Base-by-base conservation (phyloP, 2,113 vertebrate genomes). In the Halichoeres trimaculatus region DNA sequence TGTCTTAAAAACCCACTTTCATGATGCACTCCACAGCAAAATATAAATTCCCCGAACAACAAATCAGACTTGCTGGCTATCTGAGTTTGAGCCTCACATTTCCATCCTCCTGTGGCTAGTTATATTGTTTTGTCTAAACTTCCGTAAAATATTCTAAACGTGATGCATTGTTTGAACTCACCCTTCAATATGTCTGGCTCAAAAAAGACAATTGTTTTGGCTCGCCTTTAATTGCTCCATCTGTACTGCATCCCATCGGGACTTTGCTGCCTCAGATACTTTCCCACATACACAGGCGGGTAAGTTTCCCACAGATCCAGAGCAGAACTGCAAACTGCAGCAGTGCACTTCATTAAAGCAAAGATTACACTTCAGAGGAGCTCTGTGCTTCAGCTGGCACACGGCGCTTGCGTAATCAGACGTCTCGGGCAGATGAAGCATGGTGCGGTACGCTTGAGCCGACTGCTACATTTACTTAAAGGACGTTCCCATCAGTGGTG, bases 101-200 rank as follows among this genome's bases (percentile, higher is more conserved):
- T 75, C 69, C 8, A 2, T 78, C 88, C 92, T 94, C 91, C 53
- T 70, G 91, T 93, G 92, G 87, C 88, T 85, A 88, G 87, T 94
- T 93, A 91, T 89, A 83, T 90, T 90, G 89, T 91, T 91, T 91
- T 82, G 78, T 78, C 69, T 47, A 67, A 78, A 80, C 74, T 85
- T 87, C 68, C 51, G 82, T 91, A 76, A 91, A 92, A 91, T 85
- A 90, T 92, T 90, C 77, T 89, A 89, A 94, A 91, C 78, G 76
- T 75, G 72, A 90, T 83, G 74, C 69, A 90, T 90, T 86, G 80
- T 91, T 90, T 54, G 70, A 77, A 72, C 80, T 90, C 81, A 76
- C 87, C 84, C 86, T 90, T 83, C 88, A 81, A 90, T 90, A 89
- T 75, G 78, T 77, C 80, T 86, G 74, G 69, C 88, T 67, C 78